Evolutionary conservation across 2,888 invertebrate species (phyloP).

Genomic region (Bombylius major): DNA sequence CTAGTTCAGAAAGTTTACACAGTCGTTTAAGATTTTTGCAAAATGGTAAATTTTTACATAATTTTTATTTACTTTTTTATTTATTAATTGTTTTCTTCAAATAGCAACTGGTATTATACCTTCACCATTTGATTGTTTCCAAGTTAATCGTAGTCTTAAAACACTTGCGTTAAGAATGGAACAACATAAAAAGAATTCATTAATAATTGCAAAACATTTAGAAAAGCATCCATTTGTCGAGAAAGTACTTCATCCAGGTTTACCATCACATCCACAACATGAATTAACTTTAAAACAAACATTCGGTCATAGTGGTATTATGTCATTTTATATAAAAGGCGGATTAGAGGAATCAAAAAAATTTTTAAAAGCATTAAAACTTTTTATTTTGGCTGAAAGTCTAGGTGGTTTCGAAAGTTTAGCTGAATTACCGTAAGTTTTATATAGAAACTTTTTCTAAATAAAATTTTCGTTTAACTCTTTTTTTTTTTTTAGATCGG

Average conservation of each 20-base stretch:
- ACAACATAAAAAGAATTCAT: slow-evolving; percentile 66
- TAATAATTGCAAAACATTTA: slow-evolving; percentile 68
- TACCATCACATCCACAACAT: slow-evolving; percentile 79
- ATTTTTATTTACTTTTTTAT: background rate
- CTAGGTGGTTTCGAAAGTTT: slow-evolving; percentile 92
- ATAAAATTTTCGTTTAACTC: no score
- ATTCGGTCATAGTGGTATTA: slow-evolving; percentile 81
- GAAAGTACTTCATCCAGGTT: slow-evolving; percentile 73
- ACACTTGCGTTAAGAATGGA: slow-evolving; percentile 88
- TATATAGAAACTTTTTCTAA: background rate
- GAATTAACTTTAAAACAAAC: slow-evolving; percentile 66
- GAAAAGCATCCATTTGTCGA: slow-evolving; percentile 66
- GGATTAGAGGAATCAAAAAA: slow-evolving; percentile 55
- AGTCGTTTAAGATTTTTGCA: slow-evolving; percentile 70
- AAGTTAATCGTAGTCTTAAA: slow-evolving; percentile 87
- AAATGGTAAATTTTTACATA: slow-evolving; percentile 49
- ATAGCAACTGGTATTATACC: slow-evolving; percentile 66
- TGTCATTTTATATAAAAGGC: slow-evolving; percentile 79
- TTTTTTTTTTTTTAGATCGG: slow-evolving; percentile 42
- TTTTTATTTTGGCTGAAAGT: slow-evolving; percentile 84
- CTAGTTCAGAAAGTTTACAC: slow-evolving; percentile 59
- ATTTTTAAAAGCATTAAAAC: slow-evolving; percentile 61
- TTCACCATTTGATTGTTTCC: slow-evolving; percentile 90
- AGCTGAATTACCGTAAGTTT: slow-evolving; percentile 80
- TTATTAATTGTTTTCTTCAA: background rate